These are phyloP conservation scores for Patella depressa DNA, from an alignment of 2,888 invertebrate genomes.

Conservation along the genomic window DNA sequence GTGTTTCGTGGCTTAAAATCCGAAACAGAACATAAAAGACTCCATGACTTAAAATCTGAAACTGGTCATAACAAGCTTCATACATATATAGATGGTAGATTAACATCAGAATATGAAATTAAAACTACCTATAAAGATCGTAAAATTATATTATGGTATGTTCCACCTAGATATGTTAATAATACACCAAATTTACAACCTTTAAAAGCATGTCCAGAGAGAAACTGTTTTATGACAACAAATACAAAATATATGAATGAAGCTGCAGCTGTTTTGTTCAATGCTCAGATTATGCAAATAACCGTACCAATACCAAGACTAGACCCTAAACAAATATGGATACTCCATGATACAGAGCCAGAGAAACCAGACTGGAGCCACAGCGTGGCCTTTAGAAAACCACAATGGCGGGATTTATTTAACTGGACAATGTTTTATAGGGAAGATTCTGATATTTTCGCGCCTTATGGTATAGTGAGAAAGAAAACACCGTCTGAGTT, in stretches of 20 bases:
- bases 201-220: background rate
- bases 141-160: background rate
- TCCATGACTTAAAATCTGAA: too few relatives aligned
- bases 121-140: background rate
- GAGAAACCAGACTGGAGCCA: background rate
- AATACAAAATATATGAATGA: background rate
- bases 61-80: too few relatives aligned
- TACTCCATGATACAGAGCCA: background rate
- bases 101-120: too few relatives aligned
- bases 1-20: too few relatives aligned
- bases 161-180: background rate
- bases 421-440: conserved; percentile 5
- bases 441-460: background rate
- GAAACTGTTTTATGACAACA: background rate
- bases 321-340: background rate
- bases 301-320: background rate
- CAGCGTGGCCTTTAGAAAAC: background rate
- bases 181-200: background rate
- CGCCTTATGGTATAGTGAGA: background rate
- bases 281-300: background rate
- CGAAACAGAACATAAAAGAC: too few relatives aligned
- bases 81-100: too few relatives aligned
- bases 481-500: background rate
- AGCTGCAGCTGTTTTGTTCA: background rate
- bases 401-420: background rate